Evolutionary conservation across 2,113 vertebrate species (phyloP).

Genomic region (Otocyon megalotis): DNA sequence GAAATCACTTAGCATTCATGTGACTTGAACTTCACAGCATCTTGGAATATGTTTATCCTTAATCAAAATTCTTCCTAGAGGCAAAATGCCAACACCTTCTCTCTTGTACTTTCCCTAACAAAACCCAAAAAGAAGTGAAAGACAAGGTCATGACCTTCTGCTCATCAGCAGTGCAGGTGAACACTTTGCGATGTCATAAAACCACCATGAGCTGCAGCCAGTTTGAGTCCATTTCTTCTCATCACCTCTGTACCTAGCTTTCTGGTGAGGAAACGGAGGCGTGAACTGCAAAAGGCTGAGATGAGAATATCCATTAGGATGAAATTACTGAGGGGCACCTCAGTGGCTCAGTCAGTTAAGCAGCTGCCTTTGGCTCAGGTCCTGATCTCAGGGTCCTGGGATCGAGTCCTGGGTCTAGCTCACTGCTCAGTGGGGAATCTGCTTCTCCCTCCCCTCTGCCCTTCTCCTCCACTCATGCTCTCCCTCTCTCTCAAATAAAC

Average conservation of each 20-base stretch:
- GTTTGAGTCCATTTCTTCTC: background rate
- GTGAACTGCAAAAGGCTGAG: background rate
- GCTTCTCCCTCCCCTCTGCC: background rate
- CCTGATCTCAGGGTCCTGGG: background rate
- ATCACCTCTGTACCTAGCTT: background rate
- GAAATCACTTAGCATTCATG: slow-evolving; percentile 82
- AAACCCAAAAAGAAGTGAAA: slow-evolving; percentile 44
- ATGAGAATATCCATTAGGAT: background rate
- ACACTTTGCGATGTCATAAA: background rate
- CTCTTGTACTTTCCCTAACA: slow-evolving; percentile 15
- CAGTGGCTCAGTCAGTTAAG: background rate
- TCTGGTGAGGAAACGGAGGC: background rate
- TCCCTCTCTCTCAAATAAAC: background rate
- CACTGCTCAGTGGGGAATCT: background rate
- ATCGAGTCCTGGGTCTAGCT: background rate
- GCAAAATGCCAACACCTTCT: slow-evolving; percentile 70
- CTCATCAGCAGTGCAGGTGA: background rate
- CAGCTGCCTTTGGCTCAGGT: background rate
- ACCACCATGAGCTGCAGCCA: background rate
- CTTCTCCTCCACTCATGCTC: background rate
- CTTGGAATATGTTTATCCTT: slow-evolving; percentile 82
- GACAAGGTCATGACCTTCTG: slow-evolving; percentile 59
- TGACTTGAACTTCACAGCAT: slow-evolving; percentile 74
- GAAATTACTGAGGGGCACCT: background rate
- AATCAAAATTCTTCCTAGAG: slow-evolving; percentile 77